These are phyloP conservation scores for Emmelina monodactyla DNA, from an alignment of 2,888 invertebrate genomes.

Conservation along the genomic window DNA sequence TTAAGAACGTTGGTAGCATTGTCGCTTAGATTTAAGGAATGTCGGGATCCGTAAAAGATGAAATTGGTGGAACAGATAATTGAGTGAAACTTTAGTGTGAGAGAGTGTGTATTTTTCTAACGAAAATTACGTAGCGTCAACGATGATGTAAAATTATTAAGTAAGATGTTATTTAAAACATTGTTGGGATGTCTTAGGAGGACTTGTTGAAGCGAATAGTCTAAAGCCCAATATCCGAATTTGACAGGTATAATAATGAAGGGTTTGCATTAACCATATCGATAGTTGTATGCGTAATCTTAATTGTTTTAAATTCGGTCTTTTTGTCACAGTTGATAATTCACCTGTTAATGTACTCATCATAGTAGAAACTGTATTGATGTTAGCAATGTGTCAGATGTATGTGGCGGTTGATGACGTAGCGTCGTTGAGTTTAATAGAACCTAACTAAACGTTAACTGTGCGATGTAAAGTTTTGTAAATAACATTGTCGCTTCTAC, in stretches of 20 bases:
- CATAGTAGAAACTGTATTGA: slow-evolving; percentile 53
- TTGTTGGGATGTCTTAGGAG: slow-evolving; percentile 34
- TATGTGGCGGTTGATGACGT: slow-evolving; percentile 28
- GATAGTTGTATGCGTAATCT: slow-evolving; percentile 41
- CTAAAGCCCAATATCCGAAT: slow-evolving; percentile 36
- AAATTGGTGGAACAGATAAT: slow-evolving; percentile 25
- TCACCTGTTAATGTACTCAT: slow-evolving; percentile 64
- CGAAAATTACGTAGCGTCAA: slow-evolving; percentile 41
- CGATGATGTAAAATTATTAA: slow-evolving; percentile 27
- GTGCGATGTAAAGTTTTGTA: slow-evolving; percentile 22
- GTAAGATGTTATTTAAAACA: slow-evolving; percentile 50
- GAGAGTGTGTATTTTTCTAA: slow-evolving; percentile 59
- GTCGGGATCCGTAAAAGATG: slow-evolving; percentile 41
- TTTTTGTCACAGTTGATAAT: slow-evolving; percentile 48
- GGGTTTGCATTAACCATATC: slow-evolving; percentile 56
- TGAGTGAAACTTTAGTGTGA: slow-evolving; percentile 25
- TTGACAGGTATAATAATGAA: slow-evolving; percentile 35
- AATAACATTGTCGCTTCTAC: slow-evolving; percentile 39
- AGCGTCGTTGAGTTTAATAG: slow-evolving; percentile 50
- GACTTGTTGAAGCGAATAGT: slow-evolving; percentile 27
- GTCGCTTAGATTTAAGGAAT: slow-evolving; percentile 37
- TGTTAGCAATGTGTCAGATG: slow-evolving; percentile 53
- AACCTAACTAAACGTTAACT: slow-evolving; percentile 21
- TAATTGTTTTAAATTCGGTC: slow-evolving; percentile 47
- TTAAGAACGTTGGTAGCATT: slow-evolving; percentile 46